Evolutionary conservation across 2,113 vertebrate species (phyloP), one percentile per base, ranked within the genome.

Genomic region (Cynocephalus volans): DNA sequence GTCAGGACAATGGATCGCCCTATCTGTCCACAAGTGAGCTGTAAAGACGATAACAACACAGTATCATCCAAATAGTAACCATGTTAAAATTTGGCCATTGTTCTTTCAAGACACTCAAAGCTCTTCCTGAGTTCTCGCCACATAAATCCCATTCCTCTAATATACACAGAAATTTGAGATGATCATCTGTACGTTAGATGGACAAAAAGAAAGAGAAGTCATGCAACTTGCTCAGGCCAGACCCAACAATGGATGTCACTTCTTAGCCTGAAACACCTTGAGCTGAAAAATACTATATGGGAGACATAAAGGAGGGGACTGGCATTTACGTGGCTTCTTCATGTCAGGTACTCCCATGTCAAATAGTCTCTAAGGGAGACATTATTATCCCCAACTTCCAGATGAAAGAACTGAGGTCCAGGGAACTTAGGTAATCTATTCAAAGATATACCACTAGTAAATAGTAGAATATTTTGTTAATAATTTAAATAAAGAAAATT

Each of bases 121-220:
- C 17, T n/a, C 21, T 73, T 72, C n/a, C 48, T 52, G 56, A 67
- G 58, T 85, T 90, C 31, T 94, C 45, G 70, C 21, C 33, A 36
- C 4, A 23, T 52, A 28, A 12, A 17, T 69, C 50, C n/a, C 65
- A 14, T 88, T 79, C 23, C 31, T 24, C 9, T 83, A 18, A 36
- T 23, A 41, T 31, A 41, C 26, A 1, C 11, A 73, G 58, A 85
- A 89, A 69, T 86, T 64, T 52, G 75, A 67, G 31, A 85, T 23
- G 41, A 92, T 36, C 26, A 31, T 48, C 83, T 96, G 86, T 54
- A 31, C 36, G 13, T 89, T 62, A 86, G 26, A n/a, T 58, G 41
- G 10, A 81, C 31, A 88, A 67, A 86, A 60, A 58, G 28, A 80
- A 90, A 92, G 69, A 95, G 72, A 96, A 84, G 4, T 58, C 94